Percentiles rank a stretch among this genome's conserved stretches.
phyloP scores from a whole-genome alignment of 2,113 vertebrate genomes.

The Cariama cristata region DNA sequence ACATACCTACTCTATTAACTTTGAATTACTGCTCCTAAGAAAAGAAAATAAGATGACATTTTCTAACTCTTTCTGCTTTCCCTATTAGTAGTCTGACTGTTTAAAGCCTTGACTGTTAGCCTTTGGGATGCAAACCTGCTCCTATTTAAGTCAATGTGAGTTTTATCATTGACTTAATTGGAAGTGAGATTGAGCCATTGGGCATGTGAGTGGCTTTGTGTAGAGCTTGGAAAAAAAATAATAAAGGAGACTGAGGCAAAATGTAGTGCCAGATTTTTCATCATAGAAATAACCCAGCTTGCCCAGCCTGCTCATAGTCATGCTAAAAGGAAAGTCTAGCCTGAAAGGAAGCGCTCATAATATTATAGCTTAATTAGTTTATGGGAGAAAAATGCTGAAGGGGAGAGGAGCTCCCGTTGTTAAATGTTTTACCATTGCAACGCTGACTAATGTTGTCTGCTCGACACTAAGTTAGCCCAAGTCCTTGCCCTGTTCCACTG shows the following conservation, averaged over 20 bases:
- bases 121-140: conserved; percentile 60
- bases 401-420: neutral
- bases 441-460: neutral
- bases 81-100: conserved; percentile 32
- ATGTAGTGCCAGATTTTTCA: conserved; percentile 6
- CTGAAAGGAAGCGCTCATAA: conserved; percentile 32
- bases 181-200: conserved; percentile 50
- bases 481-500: neutral
- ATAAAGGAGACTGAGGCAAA: conserved; percentile 42
- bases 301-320: conserved; percentile 18
- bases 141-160: conserved; percentile 50
- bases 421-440: conserved; percentile 31
- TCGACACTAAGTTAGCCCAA: neutral
- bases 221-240: conserved; percentile 14
- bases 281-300: neutral
- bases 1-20: conserved; percentile 56
- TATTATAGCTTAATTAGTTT: conserved; percentile 63
- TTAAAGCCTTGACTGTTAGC: conserved; percentile 50
- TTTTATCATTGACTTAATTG: conserved; percentile 64
- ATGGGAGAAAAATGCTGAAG: conserved; percentile 43
- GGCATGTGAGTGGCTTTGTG: conserved; percentile 46
- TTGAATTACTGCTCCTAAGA: conserved; percentile 38
- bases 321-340: neutral
- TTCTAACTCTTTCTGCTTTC: conserved; percentile 42
- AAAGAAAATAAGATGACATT: neutral